Conservation (phyloP, 35 echinoderm and acorn worm species). For the Chiridota heheva region DNA sequence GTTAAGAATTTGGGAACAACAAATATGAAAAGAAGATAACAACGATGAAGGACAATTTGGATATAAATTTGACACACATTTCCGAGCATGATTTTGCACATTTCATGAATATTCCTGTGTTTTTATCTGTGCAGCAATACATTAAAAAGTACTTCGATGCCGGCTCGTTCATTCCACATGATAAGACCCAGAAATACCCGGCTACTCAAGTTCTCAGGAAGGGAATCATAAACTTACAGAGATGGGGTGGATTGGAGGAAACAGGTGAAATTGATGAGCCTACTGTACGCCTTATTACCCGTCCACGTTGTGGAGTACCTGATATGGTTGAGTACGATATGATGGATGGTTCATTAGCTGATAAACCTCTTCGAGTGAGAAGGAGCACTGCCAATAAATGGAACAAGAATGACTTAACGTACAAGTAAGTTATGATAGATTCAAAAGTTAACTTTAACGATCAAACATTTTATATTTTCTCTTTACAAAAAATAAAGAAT, state of each 20-base stretch:
- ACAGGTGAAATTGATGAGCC: conserved; percentile 21
- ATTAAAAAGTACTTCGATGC: background rate
- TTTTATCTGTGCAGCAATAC: background rate
- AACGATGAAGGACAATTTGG: no score
- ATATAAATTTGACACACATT: no score
- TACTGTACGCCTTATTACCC: conserved; percentile 3
- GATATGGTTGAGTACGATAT: background rate
- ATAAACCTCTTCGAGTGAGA: background rate
- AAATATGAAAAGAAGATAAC: no score
- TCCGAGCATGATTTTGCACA: no score
- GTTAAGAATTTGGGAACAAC: no score
- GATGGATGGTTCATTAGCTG: background rate
- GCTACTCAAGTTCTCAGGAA: background rate
- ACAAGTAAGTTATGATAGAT: conserved; percentile 40
- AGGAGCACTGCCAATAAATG: background rate
- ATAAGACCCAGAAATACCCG: background rate
- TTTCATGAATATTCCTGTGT: no score
- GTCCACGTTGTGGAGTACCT: conserved; percentile 16
- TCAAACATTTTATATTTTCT: no score
- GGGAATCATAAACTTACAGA: conserved; percentile 2
- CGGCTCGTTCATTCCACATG: background rate
- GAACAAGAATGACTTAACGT: conserved; percentile 13
- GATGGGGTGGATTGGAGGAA: conserved; percentile 6
- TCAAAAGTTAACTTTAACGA: no score
- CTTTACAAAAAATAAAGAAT: no score